Evolutionary conservation across 2,113 vertebrate species (phyloP).

Genomic region (Scortum barcoo): DNA sequence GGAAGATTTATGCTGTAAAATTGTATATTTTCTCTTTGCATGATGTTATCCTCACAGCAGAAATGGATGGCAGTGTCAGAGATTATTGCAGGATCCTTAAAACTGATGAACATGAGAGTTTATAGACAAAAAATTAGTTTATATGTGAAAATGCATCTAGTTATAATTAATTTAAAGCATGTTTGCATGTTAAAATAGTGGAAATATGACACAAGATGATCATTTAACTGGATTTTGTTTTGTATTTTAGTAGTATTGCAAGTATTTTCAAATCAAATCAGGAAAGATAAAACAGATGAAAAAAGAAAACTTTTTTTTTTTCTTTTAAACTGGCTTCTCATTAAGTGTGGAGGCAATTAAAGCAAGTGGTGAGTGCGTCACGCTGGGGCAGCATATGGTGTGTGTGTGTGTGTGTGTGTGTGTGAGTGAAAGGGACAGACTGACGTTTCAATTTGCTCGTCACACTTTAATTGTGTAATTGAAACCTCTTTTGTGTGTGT

Average conservation of each 20-base stretch:
- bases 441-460: slow-evolving; percentile 70
- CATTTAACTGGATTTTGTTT: background rate
- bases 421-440: slow-evolving; percentile 28
- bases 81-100: too few relatives aligned
- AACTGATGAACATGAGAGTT: background rate
- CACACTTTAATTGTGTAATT: slow-evolving; percentile 74
- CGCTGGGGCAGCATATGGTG: slow-evolving; percentile 55
- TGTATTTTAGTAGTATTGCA: background rate
- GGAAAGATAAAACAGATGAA: background rate
- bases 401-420: slow-evolving; percentile 24
- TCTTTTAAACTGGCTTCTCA: slow-evolving; percentile 27
- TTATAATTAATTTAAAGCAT: background rate
- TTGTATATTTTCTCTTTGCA: background rate
- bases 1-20: background rate
- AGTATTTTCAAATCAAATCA: background rate
- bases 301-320: background rate
- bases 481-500: slow-evolving; percentile 51
- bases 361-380: slow-evolving; percentile 39
- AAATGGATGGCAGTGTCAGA: too few relatives aligned
- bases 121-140: too few relatives aligned
- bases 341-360: slow-evolving; percentile 54
- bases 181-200: background rate
- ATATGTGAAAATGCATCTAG: fast-evolving
- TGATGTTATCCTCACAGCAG: background rate
- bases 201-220: background rate